Base-by-base conservation (phyloP, 30 jellyfish, hydroid and myxozoan species). In the Chrysaora quinquecirrha region DNA sequence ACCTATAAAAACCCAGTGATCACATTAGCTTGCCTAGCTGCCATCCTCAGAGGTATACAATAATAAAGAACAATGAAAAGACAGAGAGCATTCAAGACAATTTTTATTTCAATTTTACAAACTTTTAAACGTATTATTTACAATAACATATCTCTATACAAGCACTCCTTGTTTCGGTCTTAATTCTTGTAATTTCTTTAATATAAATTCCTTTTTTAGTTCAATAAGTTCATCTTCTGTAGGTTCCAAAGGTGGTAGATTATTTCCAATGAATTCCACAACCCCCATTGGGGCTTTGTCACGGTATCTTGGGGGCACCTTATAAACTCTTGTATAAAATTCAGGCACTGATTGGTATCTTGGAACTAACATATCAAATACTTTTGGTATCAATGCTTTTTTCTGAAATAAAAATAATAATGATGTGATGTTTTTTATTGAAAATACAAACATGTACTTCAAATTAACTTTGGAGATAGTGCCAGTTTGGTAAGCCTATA, bases 341-440 rank as follows among this genome's bases (percentile, higher is more conserved):
- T 78, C 90, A 7, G 73, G 22, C 18, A 52, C 73, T 34, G 87
- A 46, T 30, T 58, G 73, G 76, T 31, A 91, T 28, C 98, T 69
- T 34, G 98, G 98, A 11, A 72, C 82, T 31, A 91, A 70, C 21
- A 71, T 89, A 21, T 91, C 86, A 48, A 91, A 91, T 3, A 91
- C 98, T 60, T 80, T 79, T 3, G 98, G 98, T 12, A 91, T 90
- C 74, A 91, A 76, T 65, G 93, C 76, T 65, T 91, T 91, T 18
- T 78, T 62, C 98, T 91, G 70, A n/a, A 73, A 62, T n/a, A 3
- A 75, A 76, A 35, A 52, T 1, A 33, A 25, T 20, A 72, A 7
- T 49, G 24, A 60, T 25, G 23, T 60, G 72, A 12, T 4, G 33
- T 6, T n/a, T n/a, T n/a, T n/a, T n/a, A n/a, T n/a, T n/a, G n/a